Conservation (phyloP, 1,140 invertebrate species). For the Capitella teleta region DNA sequence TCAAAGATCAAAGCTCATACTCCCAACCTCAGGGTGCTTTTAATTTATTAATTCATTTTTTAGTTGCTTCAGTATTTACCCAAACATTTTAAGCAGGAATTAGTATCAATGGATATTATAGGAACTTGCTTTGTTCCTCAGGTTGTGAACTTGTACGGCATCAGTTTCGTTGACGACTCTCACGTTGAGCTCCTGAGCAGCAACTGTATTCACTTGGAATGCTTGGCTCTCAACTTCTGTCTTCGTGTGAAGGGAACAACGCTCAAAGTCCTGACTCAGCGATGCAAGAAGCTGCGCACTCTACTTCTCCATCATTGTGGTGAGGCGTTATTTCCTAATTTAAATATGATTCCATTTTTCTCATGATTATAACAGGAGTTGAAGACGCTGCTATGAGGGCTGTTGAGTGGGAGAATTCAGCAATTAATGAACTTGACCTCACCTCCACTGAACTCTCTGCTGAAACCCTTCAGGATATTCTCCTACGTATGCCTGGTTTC, state of each 20-base stretch:
- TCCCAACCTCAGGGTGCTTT: constrained; percentile 66
- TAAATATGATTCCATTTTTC: no score
- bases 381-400: constrained; percentile 82
- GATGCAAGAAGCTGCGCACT: constrained; percentile 82
- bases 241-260: constrained; percentile 93
- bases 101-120: background rate
- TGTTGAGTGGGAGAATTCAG: constrained; percentile 95
- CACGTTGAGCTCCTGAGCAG: constrained; percentile 89
- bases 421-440: constrained; percentile 87
- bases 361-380: constrained; percentile 63
- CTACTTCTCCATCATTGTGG: constrained; percentile 93
- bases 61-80: background rate
- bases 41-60: background rate
- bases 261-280: constrained; percentile 83
- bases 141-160: constrained; percentile 57
- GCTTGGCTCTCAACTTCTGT: constrained; percentile 91
- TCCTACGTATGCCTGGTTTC: constrained; percentile 74
- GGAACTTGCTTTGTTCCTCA: constrained; percentile 16
- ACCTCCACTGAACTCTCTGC: constrained; percentile 90
- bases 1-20: constrained; percentile 62
- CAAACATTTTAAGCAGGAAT: background rate
- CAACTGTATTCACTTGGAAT: constrained; percentile 75
- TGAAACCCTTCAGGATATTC: constrained; percentile 84
- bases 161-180: constrained; percentile 95
- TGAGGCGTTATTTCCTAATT: no score